Evolutionary conservation across 2,888 invertebrate species (phyloP), one percentile per base, ranked within the genome.

Genomic region (Drosophila limbata): DNA sequence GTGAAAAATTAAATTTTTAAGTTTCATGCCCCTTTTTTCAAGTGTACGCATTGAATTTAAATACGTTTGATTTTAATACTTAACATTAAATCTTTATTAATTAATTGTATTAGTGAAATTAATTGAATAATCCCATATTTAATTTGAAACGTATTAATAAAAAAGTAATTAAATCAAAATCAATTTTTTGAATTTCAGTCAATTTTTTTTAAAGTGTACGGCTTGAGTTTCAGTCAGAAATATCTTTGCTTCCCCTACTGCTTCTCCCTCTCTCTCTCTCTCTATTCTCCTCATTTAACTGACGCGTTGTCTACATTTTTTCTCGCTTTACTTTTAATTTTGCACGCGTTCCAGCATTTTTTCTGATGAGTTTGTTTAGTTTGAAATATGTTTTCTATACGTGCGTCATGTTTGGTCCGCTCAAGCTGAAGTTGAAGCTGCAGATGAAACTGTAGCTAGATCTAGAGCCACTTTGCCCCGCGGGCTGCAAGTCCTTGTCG

Each of bases 351-450:
- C 78, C 73, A 76, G 37, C 67, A 66, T 62, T 74, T 71, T 76
- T 75, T 73, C 63, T 89, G 89, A 87, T 85, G 85, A 85, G 85
- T 85, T 85, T 85, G 85, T 85, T 85, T 85, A 85, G 85, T 89
- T 89, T 85, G 85, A 85, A 89, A 89, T 89, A 85, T 85, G 88
- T 89, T 89, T 85, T 85, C 88, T 85, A 84, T 89, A 85, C 89
- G 85, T 89, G 89, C 84, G 88, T 84, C 89, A 84, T 79, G 87
- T 85, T 88, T 84, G 78, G 63, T 45, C 48, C 33, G 68, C n/a
- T 25, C 44, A 17, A 28, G 25, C 35, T 11, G n/a, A 17, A 42
- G 45, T 15, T 10, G 35, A 4, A 17, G 55, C 39, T 44, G 13
- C n/a, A 56, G 62, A 39, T 9, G 33, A 40, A 15, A 4, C 15